Percentiles rank a stretch among this genome's conserved stretches.
Evolutionary conservation across 2,113 vertebrate species (phyloP).

Genomic region (Melanocharis versteri): DNA sequence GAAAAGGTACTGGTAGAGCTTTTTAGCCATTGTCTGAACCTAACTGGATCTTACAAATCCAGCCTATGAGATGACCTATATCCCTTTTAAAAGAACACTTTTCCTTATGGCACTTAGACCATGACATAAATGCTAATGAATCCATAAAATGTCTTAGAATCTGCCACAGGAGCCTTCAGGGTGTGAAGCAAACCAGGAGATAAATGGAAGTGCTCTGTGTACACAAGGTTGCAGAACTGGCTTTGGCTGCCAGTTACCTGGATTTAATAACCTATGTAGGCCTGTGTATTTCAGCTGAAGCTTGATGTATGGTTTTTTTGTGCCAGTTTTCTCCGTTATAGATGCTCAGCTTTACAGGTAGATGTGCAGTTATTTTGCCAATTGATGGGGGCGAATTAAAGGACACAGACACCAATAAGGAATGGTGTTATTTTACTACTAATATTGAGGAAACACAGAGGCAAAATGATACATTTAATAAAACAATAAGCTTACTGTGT

Average conservation of each 20-base stretch:
- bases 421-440: background rate
- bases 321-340: background rate
- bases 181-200: background rate
- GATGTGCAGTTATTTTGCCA: background rate
- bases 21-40: background rate
- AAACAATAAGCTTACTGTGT: background rate
- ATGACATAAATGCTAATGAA: background rate
- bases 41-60: background rate
- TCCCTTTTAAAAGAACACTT: background rate
- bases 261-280: background rate
- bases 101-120: background rate
- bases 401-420: background rate
- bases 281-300: background rate
- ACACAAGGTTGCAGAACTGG: background rate
- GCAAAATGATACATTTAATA: background rate
- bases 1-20: background rate
- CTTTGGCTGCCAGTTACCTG: background rate
- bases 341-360: background rate
- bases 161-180: background rate
- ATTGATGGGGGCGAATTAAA: fast-evolving
- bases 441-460: background rate
- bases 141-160: background rate
- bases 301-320: background rate
- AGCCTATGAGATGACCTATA: background rate
- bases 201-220: background rate